Base-by-base conservation (phyloP, 2,888 invertebrate genomes). In the Axea sp. region DNA sequence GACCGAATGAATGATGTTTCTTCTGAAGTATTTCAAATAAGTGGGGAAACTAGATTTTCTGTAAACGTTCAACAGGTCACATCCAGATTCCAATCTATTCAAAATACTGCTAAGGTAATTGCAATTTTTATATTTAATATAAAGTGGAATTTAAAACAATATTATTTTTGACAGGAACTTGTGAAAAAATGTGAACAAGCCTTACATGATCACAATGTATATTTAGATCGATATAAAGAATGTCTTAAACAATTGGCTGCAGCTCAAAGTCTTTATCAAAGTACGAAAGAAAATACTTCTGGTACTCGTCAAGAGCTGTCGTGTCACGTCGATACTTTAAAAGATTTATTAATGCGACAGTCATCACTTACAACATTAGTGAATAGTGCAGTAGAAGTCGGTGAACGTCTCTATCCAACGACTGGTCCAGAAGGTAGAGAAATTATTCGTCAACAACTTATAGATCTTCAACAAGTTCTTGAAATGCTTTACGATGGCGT, bases 121-220 rank as follows among this genome's bases (percentile, higher is more conserved):
- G 12, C 9, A 14, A 51, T 11, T 24, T 24, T 24, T 5, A 24
- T 5, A 24, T 12, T 5, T 0, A 43, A 8, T 9, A 35, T 31
- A 6, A 3, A 26, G n/a, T n/a, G n/a, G n/a, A n/a, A n/a, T 28
- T 22, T 1, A 31, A 9, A 17, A 30, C n/a, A 15, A 35, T 15
- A 6, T 15, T 35, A 15, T 2, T 6, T 11, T 47, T 9, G 31
- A 1, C 4, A 90, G 90, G 96, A 97, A 88, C 92, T 97, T 19
- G 92, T 96, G 0, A 96, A 96, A 86, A 97, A 96, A 88, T 96
- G 96, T 82, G 96, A 96, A 81, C 95, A 96, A 89, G 93, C 96
- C 3, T 93, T 95, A 0, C 90, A 91, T 53, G 96, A 96, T 82
- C 96, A 97, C 79, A 91, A 92, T 72, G 89, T 91, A 0, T 96